phyloP scores from a whole-genome alignment of 2,113 vertebrate genomes.

The Cebidichthys violaceus region DNA sequence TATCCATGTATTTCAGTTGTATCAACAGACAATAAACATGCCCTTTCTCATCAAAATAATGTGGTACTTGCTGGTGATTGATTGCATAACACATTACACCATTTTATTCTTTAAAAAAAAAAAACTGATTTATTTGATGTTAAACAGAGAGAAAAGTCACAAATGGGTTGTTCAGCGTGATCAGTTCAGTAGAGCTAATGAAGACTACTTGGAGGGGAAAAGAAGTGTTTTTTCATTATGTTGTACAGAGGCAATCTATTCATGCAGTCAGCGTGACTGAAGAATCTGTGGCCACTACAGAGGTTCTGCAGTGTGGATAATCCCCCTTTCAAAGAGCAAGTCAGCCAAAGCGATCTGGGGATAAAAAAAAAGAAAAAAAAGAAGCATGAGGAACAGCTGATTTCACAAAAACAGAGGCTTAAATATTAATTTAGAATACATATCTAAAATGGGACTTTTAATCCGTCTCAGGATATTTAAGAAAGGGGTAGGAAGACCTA shows the following conservation, averaged over 20 bases:
- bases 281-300: slow-evolving; percentile 38
- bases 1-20: slow-evolving; percentile 44
- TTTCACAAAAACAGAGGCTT: neutral
- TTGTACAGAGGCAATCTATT: slow-evolving; percentile 31
- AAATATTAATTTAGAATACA: neutral
- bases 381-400: neutral
- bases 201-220: neutral
- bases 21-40: slow-evolving; percentile 73
- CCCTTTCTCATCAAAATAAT: slow-evolving; percentile 33
- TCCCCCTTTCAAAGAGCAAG: slow-evolving; percentile 82
- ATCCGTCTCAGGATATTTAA: neutral
- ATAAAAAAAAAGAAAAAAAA: neutral
- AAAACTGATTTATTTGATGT: slow-evolving; percentile 15
- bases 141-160: neutral
- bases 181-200: neutral
- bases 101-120: neutral
- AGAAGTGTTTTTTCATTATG: slow-evolving; percentile 12
- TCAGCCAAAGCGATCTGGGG: slow-evolving; percentile 80
- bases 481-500: neutral
- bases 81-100: neutral
- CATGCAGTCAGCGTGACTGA: slow-evolving; percentile 33
- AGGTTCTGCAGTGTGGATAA: slow-evolving; percentile 77
- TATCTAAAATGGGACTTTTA: neutral
- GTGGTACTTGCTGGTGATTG: neutral
- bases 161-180: neutral